Evolutionary conservation across 2,888 invertebrate genomes (phyloP).

Genomic region (Rhamnusium bicolor): DNA sequence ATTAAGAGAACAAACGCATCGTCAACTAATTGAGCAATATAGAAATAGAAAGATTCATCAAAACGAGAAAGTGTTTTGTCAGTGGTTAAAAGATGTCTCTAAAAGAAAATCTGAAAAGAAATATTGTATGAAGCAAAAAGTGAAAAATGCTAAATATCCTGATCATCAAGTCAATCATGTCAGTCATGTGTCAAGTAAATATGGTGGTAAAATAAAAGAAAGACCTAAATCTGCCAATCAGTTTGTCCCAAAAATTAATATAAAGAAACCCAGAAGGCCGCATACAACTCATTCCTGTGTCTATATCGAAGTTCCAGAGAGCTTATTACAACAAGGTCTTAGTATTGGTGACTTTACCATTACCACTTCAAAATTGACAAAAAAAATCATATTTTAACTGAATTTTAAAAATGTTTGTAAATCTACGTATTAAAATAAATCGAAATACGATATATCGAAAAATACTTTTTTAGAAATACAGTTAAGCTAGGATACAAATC

Average conservation of each 20-base stretch:
- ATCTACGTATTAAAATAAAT: no score
- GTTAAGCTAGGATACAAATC: no score
- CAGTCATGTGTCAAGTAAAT: slow-evolving; percentile 47
- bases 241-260: slow-evolving; percentile 54
- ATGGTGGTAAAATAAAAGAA: slow-evolving; percentile 47
- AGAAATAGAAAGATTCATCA: slow-evolving; percentile 65
- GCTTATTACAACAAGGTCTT: slow-evolving; percentile 61
- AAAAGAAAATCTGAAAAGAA: slow-evolving; percentile 53
- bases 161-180: neutral
- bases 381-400: no score
- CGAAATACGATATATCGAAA: no score
- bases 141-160: neutral
- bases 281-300: slow-evolving; percentile 64
- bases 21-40: slow-evolving; percentile 69
- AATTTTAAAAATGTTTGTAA: no score
- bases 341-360: slow-evolving; percentile 63
- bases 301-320: slow-evolving; percentile 64
- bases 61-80: slow-evolving; percentile 74
- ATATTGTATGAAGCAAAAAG: slow-evolving; percentile 32
- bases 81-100: slow-evolving; percentile 71
- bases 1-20: slow-evolving; percentile 69
- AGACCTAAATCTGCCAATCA: slow-evolving; percentile 65
- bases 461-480: no score
- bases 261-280: slow-evolving; percentile 58
- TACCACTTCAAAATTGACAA: slow-evolving; percentile 57